Conservation (phyloP, 1,140 invertebrate genomes). For the Helicorthomorpha holstii region DNA sequence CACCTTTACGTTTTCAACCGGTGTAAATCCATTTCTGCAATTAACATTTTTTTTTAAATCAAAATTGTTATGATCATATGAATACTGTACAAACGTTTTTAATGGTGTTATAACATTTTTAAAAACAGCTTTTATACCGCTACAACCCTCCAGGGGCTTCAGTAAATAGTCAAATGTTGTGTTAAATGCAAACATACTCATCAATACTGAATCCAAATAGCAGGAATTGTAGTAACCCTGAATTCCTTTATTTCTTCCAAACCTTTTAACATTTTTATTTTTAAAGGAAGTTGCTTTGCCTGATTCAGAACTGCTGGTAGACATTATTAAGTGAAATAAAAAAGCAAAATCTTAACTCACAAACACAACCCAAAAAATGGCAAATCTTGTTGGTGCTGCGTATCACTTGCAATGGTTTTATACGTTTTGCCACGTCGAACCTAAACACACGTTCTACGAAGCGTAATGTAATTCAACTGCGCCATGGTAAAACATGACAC, state of each 20-base stretch:
- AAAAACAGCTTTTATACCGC: conserved; percentile 67
- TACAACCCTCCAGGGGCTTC: conserved; percentile 46
- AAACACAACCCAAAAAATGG: no score
- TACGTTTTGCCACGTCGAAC: no score
- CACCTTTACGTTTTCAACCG: conserved; percentile 90
- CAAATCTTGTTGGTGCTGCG: no score
- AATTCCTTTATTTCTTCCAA: conserved; percentile 49
- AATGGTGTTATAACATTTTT: conserved; percentile 75
- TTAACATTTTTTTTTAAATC: neutral
- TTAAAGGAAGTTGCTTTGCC: no score
- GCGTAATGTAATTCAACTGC: no score
- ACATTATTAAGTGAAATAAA: no score
- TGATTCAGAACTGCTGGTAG: no score
- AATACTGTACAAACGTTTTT: conserved; percentile 65
- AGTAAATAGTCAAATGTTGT: conserved; percentile 79
- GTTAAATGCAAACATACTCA: conserved; percentile 92
- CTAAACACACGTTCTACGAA: no score
- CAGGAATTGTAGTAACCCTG: conserved; percentile 97
- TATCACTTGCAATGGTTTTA: no score
- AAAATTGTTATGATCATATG: neutral
- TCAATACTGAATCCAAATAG: conserved; percentile 89
- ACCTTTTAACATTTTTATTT: no score
- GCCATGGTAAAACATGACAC: no score
- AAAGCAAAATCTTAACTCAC: no score
- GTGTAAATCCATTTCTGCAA: conserved; percentile 58